Evolutionary conservation across 2,888 invertebrate species (phyloP).

Genomic region (Aphodius granarius): DNA sequence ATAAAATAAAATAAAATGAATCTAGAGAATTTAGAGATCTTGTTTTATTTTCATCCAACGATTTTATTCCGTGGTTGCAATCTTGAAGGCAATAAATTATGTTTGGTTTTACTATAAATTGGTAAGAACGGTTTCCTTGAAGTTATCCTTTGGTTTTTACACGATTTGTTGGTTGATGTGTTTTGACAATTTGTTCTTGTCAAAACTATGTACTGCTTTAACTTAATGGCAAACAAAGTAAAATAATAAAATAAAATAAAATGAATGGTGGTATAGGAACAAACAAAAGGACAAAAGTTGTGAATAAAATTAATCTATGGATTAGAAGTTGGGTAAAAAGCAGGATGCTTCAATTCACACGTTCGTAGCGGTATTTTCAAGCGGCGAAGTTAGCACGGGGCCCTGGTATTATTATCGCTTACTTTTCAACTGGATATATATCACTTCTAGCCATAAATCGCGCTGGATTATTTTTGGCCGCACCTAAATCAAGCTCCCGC

Average conservation of each 20-base stretch:
- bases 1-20: too few species aligned
- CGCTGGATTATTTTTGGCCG: conserved; percentile 13
- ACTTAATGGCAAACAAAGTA: not conserved
- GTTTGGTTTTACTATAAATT: not conserved
- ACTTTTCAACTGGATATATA: conserved; percentile 11
- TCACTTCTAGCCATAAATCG: conserved; percentile 9
- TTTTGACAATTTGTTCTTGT: too few species aligned
- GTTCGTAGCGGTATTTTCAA: not conserved
- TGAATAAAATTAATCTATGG: not conserved
- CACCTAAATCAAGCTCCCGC: conserved; percentile 7
- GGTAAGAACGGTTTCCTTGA: not conserved
- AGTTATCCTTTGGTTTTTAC: not conserved
- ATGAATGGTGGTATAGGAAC: not conserved
- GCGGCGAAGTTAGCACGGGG: not conserved
- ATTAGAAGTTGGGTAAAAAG: conserved; percentile 1
- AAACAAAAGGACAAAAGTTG: not conserved
- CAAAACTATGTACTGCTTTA: too few species aligned
- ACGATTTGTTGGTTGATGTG: too few species aligned
- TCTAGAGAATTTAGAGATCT: conserved; percentile 19
- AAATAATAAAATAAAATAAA: not conserved
- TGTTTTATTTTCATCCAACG: conserved; percentile 14
- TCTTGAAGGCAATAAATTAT: not conserved
- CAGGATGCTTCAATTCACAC: conserved; percentile 14
- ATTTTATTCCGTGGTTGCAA: not conserved
- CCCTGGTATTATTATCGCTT: conserved; percentile 8